Evolutionary conservation across 1,140 invertebrate genomes (phyloP).

Genomic region (Gonatopus flavifemur): DNA sequence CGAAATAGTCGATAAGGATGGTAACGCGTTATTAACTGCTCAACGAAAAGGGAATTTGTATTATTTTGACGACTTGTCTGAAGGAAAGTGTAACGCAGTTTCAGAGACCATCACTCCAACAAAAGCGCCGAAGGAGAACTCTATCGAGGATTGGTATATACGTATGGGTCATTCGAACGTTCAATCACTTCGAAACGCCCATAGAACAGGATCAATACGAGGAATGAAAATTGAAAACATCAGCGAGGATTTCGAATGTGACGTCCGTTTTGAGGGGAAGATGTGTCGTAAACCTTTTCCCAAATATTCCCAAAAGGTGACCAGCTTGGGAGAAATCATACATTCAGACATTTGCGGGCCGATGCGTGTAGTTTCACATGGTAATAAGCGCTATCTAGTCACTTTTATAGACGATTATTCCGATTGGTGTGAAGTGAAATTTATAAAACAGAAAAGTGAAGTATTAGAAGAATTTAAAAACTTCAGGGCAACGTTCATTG

Average conservation of each 20-base stretch:
- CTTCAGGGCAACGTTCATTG: conserved; percentile 34
- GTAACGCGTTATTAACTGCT: too few species aligned
- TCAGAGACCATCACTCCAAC: too few species aligned
- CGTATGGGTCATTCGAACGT: too few species aligned
- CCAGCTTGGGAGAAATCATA: conserved; percentile 14
- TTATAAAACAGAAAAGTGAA: neutral
- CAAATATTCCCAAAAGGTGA: conserved; percentile 12
- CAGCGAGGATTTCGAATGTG: conserved; percentile 23
- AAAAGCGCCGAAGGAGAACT: too few species aligned
- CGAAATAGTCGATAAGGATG: too few species aligned
- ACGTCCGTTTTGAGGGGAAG: conserved; percentile 35
- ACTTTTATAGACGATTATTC: conserved; percentile 5
- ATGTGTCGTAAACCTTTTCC: conserved; percentile 24
- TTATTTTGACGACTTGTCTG: too few species aligned
- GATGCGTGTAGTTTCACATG: neutral
- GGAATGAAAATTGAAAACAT: conserved; percentile 12
- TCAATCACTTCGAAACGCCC: too few species aligned
- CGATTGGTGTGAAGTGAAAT: neutral
- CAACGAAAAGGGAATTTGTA: too few species aligned
- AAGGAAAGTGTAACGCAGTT: too few species aligned
- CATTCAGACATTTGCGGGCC: neutral
- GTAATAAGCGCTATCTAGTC: neutral
- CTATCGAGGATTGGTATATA: too few species aligned
- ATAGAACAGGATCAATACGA: too few species aligned
- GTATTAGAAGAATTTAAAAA: too few species aligned